Evolutionary conservation across 2,113 vertebrate genomes (phyloP).

Genomic region (Takifugu flavidus): DNA sequence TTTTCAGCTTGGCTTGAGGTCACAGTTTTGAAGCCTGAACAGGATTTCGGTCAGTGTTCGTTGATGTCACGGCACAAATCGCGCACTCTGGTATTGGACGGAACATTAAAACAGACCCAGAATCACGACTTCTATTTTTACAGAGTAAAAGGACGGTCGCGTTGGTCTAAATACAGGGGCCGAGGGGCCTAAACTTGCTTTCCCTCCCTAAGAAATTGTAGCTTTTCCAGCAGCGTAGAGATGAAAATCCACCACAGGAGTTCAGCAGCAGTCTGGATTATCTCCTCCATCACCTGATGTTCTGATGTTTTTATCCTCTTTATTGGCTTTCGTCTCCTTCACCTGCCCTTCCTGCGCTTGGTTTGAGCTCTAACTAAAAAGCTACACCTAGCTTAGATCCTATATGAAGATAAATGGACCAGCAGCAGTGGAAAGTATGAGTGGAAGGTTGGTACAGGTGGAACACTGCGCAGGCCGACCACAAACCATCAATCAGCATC

Average conservation of each 20-base stretch:
- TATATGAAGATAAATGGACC: too few relatives aligned
- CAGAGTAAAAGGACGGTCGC: conserved; percentile 25
- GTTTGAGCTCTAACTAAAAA: conserved; percentile 9
- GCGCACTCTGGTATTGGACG: conserved; percentile 1
- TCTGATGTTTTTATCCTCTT: too few relatives aligned
- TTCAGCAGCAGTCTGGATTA: too few relatives aligned
- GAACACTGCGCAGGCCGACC: too few relatives aligned
- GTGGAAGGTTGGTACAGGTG: too few relatives aligned
- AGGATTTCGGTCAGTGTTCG: background rate
- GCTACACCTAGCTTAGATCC: too few relatives aligned
- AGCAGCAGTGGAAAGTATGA: too few relatives aligned
- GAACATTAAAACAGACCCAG: conserved; percentile 10
- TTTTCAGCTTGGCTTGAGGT: too few relatives aligned
- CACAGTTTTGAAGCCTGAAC: too few relatives aligned
- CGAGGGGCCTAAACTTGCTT: conserved; percentile 32
- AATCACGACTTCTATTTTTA: conserved; percentile 36
- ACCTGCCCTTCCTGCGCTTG: background rate
- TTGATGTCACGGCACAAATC: conserved; percentile 2
- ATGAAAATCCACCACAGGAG: conserved; percentile 16
- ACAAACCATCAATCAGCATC: too few relatives aligned
- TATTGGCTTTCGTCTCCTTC: conserved; percentile 6
- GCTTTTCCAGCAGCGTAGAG: conserved; percentile 7
- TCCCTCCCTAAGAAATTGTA: conserved; percentile 30
- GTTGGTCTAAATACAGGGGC: conserved; percentile 47
- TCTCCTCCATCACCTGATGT: background rate